These are phyloP conservation scores for Gymnobelideus leadbeateri DNA, from an alignment of 2,113 vertebrate genomes.

Conservation along the genomic window DNA sequence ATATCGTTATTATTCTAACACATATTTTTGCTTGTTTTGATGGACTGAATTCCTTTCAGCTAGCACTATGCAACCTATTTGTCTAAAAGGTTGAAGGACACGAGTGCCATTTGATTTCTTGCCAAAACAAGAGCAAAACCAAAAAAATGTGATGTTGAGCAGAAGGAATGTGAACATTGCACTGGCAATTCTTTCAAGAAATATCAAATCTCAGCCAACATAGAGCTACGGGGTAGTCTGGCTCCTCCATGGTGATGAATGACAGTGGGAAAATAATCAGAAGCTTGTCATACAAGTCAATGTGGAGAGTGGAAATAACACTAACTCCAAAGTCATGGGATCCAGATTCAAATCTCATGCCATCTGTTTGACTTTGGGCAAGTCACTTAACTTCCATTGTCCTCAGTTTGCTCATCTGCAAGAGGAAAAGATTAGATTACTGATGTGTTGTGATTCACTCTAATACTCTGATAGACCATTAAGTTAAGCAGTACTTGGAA, in stretches of 20 bases:
- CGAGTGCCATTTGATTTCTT: constrained; percentile 50
- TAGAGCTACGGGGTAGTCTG: background rate
- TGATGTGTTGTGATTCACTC: too few relatives aligned
- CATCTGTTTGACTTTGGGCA: too few relatives aligned
- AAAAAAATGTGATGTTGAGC: constrained; percentile 23
- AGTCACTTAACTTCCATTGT: too few relatives aligned
- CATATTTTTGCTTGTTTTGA: constrained; percentile 16
- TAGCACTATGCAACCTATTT: constrained; percentile 61
- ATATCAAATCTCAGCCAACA: background rate
- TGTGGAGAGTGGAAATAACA: background rate
- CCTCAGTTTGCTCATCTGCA: background rate
- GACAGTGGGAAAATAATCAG: background rate
- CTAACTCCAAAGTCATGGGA: background rate
- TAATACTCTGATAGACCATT: too few relatives aligned
- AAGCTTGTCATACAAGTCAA: background rate
- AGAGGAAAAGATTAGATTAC: background rate
- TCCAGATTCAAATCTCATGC: background rate
- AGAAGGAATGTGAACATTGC: constrained; percentile 32
- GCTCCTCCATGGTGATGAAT: background rate
- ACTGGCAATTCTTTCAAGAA: constrained; percentile 50
- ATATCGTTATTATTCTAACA: background rate
- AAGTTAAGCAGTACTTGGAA: too few relatives aligned
- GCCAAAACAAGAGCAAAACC: constrained; percentile 62
- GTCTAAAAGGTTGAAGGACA: constrained; percentile 61
- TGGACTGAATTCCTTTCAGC: constrained; percentile 62